These are phyloP conservation scores for Liopterus haemorrhoidalis DNA, from an alignment of 2,888 invertebrate species.

Conservation along the genomic window DNA sequence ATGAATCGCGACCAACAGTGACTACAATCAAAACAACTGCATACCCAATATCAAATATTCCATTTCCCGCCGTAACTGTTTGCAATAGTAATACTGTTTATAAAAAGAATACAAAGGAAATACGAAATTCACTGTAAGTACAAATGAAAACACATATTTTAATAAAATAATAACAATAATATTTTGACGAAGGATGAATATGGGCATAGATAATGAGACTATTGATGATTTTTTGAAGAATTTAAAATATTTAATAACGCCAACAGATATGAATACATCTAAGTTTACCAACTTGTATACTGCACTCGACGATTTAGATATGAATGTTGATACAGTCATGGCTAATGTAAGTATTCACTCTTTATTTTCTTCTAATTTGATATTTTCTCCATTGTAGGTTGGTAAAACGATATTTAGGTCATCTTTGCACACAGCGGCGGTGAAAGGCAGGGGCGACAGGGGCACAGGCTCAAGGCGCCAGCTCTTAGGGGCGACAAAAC, in stretches of 20 bases:
- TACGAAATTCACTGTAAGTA: too few species aligned
- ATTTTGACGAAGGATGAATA: conserved; percentile 7
- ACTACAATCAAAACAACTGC: conserved; percentile 19
- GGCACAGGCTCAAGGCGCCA: too few species aligned
- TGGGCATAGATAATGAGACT: conserved; percentile 10
- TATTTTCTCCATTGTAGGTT: not conserved
- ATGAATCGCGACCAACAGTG: conserved; percentile 15
- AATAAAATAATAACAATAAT: too few species aligned
- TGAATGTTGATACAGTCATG: not conserved
- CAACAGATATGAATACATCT: not conserved
- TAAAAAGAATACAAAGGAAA: conserved; percentile 6
- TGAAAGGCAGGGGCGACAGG: too few species aligned
- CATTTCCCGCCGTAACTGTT: conserved; percentile 20
- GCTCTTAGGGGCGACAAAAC: too few species aligned
- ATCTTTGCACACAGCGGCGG: too few species aligned
- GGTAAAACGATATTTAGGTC: too few species aligned
- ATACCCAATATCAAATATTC: conserved; percentile 13
- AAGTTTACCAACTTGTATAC: not conserved
- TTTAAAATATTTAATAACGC: conserved; percentile 9
- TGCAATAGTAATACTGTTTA: conserved; percentile 16
- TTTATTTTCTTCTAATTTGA: not conserved
- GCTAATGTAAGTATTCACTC: not conserved
- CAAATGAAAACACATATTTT: too few species aligned
- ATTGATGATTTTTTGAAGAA: conserved; percentile 3
- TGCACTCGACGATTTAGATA: not conserved